A percentile compares a stretch with the other conserved stretches of the same genome.
phyloP scores from a whole-genome alignment of 2,797 vertebrate species.

The Carcharodon carcharias region DNA sequence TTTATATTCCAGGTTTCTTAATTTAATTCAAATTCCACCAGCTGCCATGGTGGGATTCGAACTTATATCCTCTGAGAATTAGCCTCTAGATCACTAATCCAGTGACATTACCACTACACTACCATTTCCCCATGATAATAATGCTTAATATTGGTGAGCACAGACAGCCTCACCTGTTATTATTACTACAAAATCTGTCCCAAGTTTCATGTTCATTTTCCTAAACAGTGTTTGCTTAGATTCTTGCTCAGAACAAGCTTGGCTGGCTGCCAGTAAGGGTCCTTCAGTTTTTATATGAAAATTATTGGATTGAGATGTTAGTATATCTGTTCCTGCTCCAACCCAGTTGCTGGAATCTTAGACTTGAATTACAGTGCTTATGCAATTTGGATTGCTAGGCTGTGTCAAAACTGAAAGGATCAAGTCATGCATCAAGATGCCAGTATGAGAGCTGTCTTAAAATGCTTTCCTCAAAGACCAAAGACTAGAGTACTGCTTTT shows the following conservation, averaged over 20 bases:
- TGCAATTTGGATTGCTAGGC: neutral
- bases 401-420: neutral
- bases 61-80: no score
- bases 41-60: no score
- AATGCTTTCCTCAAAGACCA: neutral
- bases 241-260: neutral
- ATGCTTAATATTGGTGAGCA: neutral
- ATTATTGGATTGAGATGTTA: neutral
- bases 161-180: neutral
- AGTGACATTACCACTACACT: no score
- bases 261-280: neutral
- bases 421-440: neutral
- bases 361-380: neutral
- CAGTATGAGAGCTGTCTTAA: neutral
- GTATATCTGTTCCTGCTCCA: neutral
- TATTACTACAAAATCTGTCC: neutral
- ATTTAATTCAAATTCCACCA: no score
- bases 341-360: no score
- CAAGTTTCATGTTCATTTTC: neutral
- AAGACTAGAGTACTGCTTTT: neutral
- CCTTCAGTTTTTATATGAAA: neutral
- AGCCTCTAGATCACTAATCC: no score
- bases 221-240: neutral
- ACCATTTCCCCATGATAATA: no score
- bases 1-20: no score